A percentile compares a stretch with the other conserved stretches of the same genome.
Conservation (phyloP, 2,888 invertebrate species). For the Thereva unica region DNA sequence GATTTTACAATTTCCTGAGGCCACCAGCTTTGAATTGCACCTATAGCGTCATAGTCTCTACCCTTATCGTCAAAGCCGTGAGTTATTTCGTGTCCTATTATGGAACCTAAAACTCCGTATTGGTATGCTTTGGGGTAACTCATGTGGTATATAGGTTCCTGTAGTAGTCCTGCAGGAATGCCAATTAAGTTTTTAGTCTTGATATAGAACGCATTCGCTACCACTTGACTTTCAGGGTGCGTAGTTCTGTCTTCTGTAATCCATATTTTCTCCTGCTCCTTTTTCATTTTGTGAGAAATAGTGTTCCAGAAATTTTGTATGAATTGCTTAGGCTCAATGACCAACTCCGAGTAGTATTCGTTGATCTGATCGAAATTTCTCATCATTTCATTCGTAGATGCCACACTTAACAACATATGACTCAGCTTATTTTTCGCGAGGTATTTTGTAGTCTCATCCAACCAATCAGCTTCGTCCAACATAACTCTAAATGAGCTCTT, state of each 20-base stretch:
- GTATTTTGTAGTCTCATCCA: slow-evolving; percentile 5
- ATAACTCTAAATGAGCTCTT: slow-evolving; percentile 4
- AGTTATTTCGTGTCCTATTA: slow-evolving; percentile 25
- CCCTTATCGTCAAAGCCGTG: slow-evolving; percentile 27
- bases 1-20: neutral
- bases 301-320: slow-evolving; percentile 11
- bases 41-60: slow-evolving; percentile 9
- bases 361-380: neutral
- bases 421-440: slow-evolving; percentile 2
- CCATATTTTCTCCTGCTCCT: slow-evolving; percentile 1
- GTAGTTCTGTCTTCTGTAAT: neutral
- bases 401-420: slow-evolving; percentile 1
- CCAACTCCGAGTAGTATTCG: slow-evolving; percentile 1
- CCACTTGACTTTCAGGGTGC: slow-evolving; percentile 14
- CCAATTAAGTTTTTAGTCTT: slow-evolving; percentile 16
- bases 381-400: neutral
- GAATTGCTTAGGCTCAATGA: slow-evolving; percentile 6
- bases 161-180: slow-evolving; percentile 23
- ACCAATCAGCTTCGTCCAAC: slow-evolving; percentile 10
- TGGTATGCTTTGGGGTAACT: slow-evolving; percentile 17
- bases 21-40: slow-evolving; percentile 25
- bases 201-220: slow-evolving; percentile 18
- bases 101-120: slow-evolving; percentile 19
- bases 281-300: neutral
- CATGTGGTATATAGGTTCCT: neutral